phyloP scores from a whole-genome alignment of 2,797 vertebrate species.

The Cirrhinus mrigala region DNA sequence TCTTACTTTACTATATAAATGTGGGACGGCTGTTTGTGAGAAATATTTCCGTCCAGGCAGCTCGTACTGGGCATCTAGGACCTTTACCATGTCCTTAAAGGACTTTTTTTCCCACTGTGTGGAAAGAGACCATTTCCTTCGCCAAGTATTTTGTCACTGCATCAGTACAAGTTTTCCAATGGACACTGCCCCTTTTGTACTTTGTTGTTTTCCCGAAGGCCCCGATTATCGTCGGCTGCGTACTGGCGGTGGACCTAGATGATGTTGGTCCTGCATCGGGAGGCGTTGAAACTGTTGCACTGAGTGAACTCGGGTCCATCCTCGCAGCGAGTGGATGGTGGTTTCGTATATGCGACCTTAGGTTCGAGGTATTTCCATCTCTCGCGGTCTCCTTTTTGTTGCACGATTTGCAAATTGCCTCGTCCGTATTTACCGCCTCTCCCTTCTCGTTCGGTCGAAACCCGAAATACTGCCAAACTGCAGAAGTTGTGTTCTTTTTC shows the following conservation, averaged over 20 bases:
- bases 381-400: too few species aligned
- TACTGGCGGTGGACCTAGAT: constrained; percentile 1
- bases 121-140: too few species aligned
- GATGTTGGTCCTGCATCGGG: too few species aligned
- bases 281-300: not conserved
- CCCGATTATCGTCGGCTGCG: not conserved
- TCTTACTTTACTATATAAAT: constrained; percentile 18
- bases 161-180: not conserved
- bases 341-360: not conserved
- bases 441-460: too few species aligned
- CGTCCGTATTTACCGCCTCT: too few species aligned
- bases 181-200: not conserved
- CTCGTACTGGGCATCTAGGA: not conserved
- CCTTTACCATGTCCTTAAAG: constrained; percentile 8
- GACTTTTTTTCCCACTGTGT: not conserved
- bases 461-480: too few species aligned
- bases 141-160: too few species aligned
- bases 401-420: too few species aligned
- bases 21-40: constrained; percentile 2
- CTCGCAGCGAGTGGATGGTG: not conserved
- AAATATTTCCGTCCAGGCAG: constrained; percentile 1
- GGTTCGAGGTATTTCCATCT: not conserved
- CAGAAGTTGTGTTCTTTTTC: too few species aligned
- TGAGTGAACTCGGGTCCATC: not conserved
- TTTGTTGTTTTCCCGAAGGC: not conserved